These are phyloP conservation scores for Miltochrista miniata DNA, from an alignment of 2,888 invertebrate genomes.

Conservation along the genomic window DNA sequence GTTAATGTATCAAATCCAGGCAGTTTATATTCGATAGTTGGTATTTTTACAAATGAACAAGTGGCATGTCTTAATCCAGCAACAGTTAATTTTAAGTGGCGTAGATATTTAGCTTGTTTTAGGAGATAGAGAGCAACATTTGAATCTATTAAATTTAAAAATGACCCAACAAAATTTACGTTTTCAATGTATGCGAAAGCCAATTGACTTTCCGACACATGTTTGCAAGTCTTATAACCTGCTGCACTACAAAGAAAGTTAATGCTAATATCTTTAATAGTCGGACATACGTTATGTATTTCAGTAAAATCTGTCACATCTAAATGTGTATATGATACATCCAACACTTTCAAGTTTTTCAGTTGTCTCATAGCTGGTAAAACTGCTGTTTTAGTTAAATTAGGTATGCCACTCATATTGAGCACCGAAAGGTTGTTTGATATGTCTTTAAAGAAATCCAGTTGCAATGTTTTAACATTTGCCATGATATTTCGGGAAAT, in stretches of 20 bases:
- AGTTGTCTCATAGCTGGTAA: slow-evolving; percentile 51
- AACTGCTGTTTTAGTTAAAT: slow-evolving; percentile 53
- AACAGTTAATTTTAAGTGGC: slow-evolving; percentile 52
- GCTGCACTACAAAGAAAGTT: slow-evolving; percentile 51
- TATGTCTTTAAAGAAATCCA: slow-evolving; percentile 54
- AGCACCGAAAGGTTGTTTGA: slow-evolving; percentile 52
- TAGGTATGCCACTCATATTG: slow-evolving; percentile 55
- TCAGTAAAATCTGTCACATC: slow-evolving; percentile 56
- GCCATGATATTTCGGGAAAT: slow-evolving; percentile 55
- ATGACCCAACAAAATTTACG: slow-evolving; percentile 61
- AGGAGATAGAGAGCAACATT: slow-evolving; percentile 46
- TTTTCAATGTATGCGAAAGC: slow-evolving; percentile 58
- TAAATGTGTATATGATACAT: slow-evolving; percentile 65
- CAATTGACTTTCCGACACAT: slow-evolving; percentile 39
- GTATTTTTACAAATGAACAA: background rate
- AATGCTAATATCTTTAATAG: slow-evolving; percentile 56
- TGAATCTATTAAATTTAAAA: slow-evolving; percentile 49
- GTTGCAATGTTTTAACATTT: slow-evolving; percentile 52
- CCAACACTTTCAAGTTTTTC: slow-evolving; percentile 53
- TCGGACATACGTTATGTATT: slow-evolving; percentile 55
- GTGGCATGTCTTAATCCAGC: slow-evolving; percentile 25
- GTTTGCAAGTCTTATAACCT: slow-evolving; percentile 29
- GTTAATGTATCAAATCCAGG: slow-evolving; percentile 42
- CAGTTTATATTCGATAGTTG: slow-evolving; percentile 2
- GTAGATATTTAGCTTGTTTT: slow-evolving; percentile 44